Base-by-base conservation (phyloP, 2,888 invertebrate species). In the Eilema caniola region DNA sequence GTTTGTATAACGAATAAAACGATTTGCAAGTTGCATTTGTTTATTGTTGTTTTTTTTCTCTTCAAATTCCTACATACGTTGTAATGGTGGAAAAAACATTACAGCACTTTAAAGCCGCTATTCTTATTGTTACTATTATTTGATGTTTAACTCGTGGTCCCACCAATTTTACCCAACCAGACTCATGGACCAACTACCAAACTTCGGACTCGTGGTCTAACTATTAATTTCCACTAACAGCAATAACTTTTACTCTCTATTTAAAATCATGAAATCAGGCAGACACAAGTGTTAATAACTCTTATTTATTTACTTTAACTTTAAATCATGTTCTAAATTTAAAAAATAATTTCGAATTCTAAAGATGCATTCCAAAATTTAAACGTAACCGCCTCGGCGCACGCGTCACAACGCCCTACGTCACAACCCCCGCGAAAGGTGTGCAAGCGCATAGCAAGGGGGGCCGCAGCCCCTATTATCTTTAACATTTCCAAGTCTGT, bases 401-500 rank as follows among this genome's bases (percentile, higher is more conserved):
- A 85, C 86, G 90, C 90, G 88, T 85, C 86, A 77, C 72, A 72
- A 76, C 83, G 87, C 91, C 86, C 88, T 85, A 81, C 83, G 75
- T 72, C 82, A 78, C 87, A 85, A 89, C 92, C 93, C 92, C 93
- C 91, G 91, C 91, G 89, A 95, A 95, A 95, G 95, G 95, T 95
- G 92, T 91, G 88, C 84, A 69, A 77, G 81, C 87, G 84, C 86
- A 78, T 80, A 85, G 67, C 61, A 72, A 72, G 92, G 92, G 93
- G 91, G 88, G 85, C 86, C 79, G 86, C 89, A 89, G 89, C 93
- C 95, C 93, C 95, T 95, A 95, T 95, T 95, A 95, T 95, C 95
- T 95, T 95, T 93, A 93, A 90, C 93, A 94, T 93, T 92, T 92
- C 88, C 90, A 95, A 94, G 94, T 95, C 94, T 94, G 92, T 92